phyloP scores from a whole-genome alignment of 2,888 invertebrate genomes.

The Lepidonotus clava region DNA sequence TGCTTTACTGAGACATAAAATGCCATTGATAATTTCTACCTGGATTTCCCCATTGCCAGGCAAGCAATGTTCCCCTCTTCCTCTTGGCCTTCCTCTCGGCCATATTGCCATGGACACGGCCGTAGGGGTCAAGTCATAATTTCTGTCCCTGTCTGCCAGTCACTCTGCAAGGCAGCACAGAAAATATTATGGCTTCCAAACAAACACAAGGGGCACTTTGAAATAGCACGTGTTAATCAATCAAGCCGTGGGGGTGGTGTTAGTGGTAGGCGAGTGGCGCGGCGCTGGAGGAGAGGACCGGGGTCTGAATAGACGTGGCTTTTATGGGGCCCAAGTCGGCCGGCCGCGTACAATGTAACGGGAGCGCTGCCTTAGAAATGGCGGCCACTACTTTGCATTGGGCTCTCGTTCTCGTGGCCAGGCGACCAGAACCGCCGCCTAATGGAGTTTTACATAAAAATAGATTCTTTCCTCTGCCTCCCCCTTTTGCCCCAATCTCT shows the following conservation, averaged over 20 bases:
- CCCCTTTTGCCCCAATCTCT: not conserved
- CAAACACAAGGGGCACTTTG: slow-evolving; percentile 35
- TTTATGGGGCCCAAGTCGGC: slow-evolving; percentile 22
- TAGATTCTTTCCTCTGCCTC: slow-evolving; percentile 32
- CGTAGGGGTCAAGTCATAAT: not conserved
- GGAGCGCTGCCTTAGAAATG: slow-evolving; percentile 45
- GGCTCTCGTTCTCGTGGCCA: slow-evolving; percentile 49
- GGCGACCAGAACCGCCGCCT: slow-evolving; percentile 37
- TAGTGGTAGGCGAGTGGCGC: not conserved
- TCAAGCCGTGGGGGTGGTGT: not conserved
- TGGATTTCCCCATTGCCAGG: not conserved
- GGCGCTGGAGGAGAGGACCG: not conserved
- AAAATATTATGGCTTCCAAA: slow-evolving; percentile 31
- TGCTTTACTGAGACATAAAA: slow-evolving; percentile 31
- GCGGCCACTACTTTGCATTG: slow-evolving; percentile 31
- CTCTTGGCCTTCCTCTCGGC: not conserved
- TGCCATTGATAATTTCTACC: not conserved
- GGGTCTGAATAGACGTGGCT: not conserved
- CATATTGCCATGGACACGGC: not conserved
- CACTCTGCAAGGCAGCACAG: not conserved
- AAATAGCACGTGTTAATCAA: slow-evolving; percentile 41
- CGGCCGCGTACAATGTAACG: slow-evolving; percentile 21
- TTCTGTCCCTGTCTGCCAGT: not conserved
- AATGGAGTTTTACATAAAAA: slow-evolving; percentile 54
- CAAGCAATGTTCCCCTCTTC: not conserved